Percentiles rank a stretch among this genome's conserved stretches.
phyloP scores from a whole-genome alignment of 1,140 invertebrate species.

The Penaeus indicus region DNA sequence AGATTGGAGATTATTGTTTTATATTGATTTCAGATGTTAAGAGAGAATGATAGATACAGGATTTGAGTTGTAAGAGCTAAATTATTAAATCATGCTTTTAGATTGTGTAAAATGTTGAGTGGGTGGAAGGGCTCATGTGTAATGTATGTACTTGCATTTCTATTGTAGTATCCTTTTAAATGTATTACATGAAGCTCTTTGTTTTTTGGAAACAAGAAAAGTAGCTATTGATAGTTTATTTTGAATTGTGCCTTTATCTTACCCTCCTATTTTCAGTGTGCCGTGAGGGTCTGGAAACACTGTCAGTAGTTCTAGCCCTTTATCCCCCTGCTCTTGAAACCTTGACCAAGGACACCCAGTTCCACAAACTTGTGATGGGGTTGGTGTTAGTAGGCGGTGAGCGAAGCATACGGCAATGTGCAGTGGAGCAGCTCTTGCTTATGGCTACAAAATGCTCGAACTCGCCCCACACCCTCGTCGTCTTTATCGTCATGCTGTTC shows the following conservation, averaged over 20 bases:
- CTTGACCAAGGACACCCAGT: slow-evolving; percentile 80
- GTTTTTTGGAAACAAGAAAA: not conserved
- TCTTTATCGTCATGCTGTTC: slow-evolving; percentile 84
- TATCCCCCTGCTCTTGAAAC: slow-evolving; percentile 85
- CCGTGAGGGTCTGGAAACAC: slow-evolving; percentile 91
- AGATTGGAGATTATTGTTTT: not conserved
- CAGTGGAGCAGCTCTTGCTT: slow-evolving; percentile 85
- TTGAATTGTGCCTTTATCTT: slow-evolving; percentile 59
- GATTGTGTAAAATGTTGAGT: not conserved
- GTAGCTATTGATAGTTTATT: slow-evolving; percentile 25
- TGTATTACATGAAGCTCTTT: too few species aligned
- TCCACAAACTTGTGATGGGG: slow-evolving; percentile 91
- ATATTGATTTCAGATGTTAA: not conserved
- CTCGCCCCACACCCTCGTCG: slow-evolving; percentile 74
- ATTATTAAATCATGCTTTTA: not conserved
- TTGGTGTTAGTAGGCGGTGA: slow-evolving; percentile 82
- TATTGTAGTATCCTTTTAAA: too few species aligned
- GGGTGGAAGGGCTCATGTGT: not conserved
- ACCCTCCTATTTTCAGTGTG: slow-evolving; percentile 76
- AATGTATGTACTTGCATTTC: too few species aligned
- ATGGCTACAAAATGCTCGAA: slow-evolving; percentile 80
- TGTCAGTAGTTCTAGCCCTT: slow-evolving; percentile 89
- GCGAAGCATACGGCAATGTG: slow-evolving; percentile 79
- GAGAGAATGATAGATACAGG: not conserved
- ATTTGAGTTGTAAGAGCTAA: not conserved